Base-by-base conservation (phyloP, 1,140 invertebrate genomes). In the Procambarus virginalis region DNA sequence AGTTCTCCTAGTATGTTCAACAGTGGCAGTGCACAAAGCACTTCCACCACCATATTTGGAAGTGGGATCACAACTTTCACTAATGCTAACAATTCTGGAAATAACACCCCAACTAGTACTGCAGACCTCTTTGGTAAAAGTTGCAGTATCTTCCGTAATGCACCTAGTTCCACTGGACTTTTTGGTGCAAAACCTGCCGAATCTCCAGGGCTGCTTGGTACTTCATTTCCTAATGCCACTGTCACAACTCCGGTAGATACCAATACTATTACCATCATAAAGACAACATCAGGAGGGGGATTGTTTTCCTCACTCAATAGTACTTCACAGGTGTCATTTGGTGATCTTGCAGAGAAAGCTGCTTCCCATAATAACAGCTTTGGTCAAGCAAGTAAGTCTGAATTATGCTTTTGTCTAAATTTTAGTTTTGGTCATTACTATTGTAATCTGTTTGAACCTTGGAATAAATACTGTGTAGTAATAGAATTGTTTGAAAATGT, bases 21-120 rank as follows among this genome's bases (percentile, higher is more conserved):
- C 94, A 45, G 93, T 94, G n/a, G 20, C n/a, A 75, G 64, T 45
- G 51, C 64, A 5, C 58, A 68, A 3, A 14, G 22, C 17, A 73
- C 10, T 73, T 49, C 73, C 2, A 76, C 48, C 14, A 51, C 73
- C 22, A 73, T 76, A 22, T 80, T 82, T 80, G 85, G 85, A 45
- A 58, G 60, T 45, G 12, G 8, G 92, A 94, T 83, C 83, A 93
- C 22, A 93, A 4, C 82, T 95, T 95, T 92, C 94, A 96, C 86
- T 82, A 93, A n/a, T 93, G 9, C 68, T 95, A 95, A 92, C 94
- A 96, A 83, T 86, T 95, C 48, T 92, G 94, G 80, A 92, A 96
- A 20, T 93, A 95, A 93, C 93, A 75, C 68, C 22, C 45, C 60
- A 2, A 2, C 77, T 10, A 20, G 49, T 73, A 20, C 64, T 9